Percentiles rank a stretch among this genome's conserved stretches.
phyloP scores from a whole-genome alignment of 92 coral and sea anemone genomes.

The Galaxea fascicularis region DNA sequence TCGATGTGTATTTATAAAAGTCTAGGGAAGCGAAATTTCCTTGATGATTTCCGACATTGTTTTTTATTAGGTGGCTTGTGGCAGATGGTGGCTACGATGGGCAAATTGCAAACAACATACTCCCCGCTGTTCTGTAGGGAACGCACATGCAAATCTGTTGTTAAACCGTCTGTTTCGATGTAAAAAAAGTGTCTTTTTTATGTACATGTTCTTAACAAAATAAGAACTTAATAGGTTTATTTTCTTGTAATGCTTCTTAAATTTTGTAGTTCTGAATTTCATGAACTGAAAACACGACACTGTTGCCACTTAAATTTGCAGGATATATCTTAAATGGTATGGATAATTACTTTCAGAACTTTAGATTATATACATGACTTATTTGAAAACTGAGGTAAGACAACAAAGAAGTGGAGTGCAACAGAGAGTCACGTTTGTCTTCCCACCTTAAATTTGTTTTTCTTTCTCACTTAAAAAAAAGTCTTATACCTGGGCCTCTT shows the following conservation, averaged over 20 bases:
- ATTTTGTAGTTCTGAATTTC: background rate
- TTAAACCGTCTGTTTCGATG: background rate
- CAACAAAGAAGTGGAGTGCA: too few relatives aligned
- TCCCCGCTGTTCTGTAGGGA: constrained; percentile 17
- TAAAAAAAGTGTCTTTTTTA: background rate
- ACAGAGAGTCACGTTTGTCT: background rate
- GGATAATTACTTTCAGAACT: too few relatives aligned
- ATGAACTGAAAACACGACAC: too few relatives aligned
- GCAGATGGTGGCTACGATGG: constrained; percentile 17
- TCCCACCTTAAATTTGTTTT: too few relatives aligned
- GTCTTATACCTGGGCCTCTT: background rate
- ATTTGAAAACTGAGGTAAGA: too few relatives aligned
- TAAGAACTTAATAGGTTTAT: background rate
- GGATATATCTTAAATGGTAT: too few relatives aligned
- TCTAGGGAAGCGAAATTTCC: background rate
- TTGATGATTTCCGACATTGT: background rate
- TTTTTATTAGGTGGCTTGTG: constrained; percentile 24
- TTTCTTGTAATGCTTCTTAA: background rate
- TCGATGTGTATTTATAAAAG: too few relatives aligned
- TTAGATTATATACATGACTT: too few relatives aligned
- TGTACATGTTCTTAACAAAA: background rate
- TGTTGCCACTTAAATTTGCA: too few relatives aligned
- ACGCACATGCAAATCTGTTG: constrained; percentile 10
- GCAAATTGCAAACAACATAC: constrained; percentile 24
- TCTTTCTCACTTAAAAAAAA: too few relatives aligned